A percentile compares a stretch with the other conserved stretches of the same genome.
Evolutionary conservation across 1,140 invertebrate species (phyloP).

Genomic region (Nephotettix cincticeps): DNA sequence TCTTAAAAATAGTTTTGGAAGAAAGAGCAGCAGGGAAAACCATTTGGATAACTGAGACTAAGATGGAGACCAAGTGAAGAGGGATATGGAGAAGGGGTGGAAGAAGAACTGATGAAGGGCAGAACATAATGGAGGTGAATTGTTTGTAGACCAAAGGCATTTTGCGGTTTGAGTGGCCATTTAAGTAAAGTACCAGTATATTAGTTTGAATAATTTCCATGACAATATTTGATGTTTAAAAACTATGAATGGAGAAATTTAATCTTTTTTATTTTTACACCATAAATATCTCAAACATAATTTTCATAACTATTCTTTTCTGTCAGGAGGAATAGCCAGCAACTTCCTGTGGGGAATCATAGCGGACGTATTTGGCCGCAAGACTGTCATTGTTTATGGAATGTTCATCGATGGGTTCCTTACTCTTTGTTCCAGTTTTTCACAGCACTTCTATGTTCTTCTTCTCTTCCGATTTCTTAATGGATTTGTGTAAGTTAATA

Average conservation of each 20-base stretch:
- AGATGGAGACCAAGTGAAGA: too few relatives aligned
- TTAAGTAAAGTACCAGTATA: too few relatives aligned
- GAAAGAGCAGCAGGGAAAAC: too few relatives aligned
- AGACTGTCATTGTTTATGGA: conserved; percentile 58
- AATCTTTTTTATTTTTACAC: neutral
- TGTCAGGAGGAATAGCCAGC: conserved; percentile 55
- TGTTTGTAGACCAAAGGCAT: too few relatives aligned
- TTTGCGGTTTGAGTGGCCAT: too few relatives aligned
- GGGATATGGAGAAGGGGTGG: too few relatives aligned
- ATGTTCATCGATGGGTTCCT: conserved; percentile 60
- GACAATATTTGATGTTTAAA: neutral
- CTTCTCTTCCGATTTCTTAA: conserved; percentile 53
- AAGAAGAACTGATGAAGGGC: too few relatives aligned
- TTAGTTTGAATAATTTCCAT: too few relatives aligned
- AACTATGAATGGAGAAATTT: neutral
- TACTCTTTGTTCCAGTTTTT: conserved; percentile 50
- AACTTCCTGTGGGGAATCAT: conserved; percentile 64
- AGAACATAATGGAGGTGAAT: too few relatives aligned
- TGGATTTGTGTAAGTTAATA: conserved; percentile 56
- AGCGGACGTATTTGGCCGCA: conserved; percentile 63
- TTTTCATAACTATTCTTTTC: neutral
- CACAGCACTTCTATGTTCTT: conserved; percentile 53
- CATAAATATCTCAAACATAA: neutral
- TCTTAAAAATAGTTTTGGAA: too few relatives aligned
- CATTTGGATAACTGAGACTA: too few relatives aligned